Conservation (phyloP, 1,140 invertebrate species). For the Antheraea pernyi region DNA sequence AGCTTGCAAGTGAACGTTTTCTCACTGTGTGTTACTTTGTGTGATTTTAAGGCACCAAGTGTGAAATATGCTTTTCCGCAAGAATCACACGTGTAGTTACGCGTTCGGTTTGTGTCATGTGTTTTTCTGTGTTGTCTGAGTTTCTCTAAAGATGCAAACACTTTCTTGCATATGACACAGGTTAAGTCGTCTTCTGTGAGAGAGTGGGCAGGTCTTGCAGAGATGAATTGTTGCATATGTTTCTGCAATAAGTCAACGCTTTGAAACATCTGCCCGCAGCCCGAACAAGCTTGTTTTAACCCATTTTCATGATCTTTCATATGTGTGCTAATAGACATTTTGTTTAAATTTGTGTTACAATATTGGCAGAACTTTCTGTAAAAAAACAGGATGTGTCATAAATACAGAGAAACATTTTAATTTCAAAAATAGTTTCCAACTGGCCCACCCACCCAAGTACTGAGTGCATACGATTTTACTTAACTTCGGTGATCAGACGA, state of each 20-base stretch:
- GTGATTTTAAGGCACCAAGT: background rate
- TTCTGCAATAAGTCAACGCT: background rate
- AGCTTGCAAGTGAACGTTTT: no score
- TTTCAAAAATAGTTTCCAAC: no score
- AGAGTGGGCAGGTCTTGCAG: background rate
- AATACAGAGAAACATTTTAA: no score
- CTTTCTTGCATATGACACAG: background rate
- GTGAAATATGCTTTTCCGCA: background rate
- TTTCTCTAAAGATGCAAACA: background rate
- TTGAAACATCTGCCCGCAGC: slow-evolving; percentile 4
- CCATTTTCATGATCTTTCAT: background rate
- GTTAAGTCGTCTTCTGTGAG: background rate
- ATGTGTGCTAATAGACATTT: background rate
- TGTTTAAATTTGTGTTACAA: background rate
- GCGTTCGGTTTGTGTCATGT: background rate
- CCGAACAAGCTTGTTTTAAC: background rate
- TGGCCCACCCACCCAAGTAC: no score
- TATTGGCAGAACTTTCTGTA: slow-evolving; percentile 3
- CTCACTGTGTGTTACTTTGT: no score
- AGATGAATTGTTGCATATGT: background rate
- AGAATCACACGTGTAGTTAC: background rate
- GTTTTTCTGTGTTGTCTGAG: background rate
- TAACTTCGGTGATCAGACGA: no score
- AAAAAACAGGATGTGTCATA: background rate
- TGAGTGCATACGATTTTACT: no score